Conservation (phyloP, 2,113 vertebrate genomes). For the Megaleporinus macrocephalus region DNA sequence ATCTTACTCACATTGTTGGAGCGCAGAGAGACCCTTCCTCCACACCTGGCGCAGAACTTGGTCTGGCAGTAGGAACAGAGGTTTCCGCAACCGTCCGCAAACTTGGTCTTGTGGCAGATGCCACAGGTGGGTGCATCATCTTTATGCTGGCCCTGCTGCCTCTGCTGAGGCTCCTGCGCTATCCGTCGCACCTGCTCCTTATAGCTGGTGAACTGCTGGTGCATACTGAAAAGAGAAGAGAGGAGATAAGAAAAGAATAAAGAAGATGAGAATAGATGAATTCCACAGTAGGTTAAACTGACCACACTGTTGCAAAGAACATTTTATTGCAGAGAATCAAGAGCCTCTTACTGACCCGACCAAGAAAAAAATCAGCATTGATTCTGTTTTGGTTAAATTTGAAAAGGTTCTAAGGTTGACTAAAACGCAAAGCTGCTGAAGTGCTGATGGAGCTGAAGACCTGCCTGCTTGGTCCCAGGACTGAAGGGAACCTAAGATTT, state of each 20-base stretch:
- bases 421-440: background rate
- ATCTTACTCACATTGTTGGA: slow-evolving; percentile 90
- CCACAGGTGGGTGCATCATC: slow-evolving; percentile 97
- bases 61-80: slow-evolving; percentile 98
- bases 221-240: slow-evolving; percentile 77
- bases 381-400: slow-evolving; percentile 7
- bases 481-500: slow-evolving; percentile 28
- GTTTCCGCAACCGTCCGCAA: slow-evolving; percentile 96
- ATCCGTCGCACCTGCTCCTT: slow-evolving; percentile 93
- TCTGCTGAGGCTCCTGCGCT: slow-evolving; percentile 73
- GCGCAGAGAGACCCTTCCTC: slow-evolving; percentile 92
- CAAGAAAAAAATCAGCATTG: too few species aligned
- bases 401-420: background rate
- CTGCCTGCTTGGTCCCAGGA: slow-evolving; percentile 22
- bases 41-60: slow-evolving; percentile 97
- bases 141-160: slow-evolving; percentile 85
- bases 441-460: slow-evolving; percentile 10
- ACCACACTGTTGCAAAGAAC: too few species aligned
- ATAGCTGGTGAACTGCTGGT: slow-evolving; percentile 97
- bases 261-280: background rate
- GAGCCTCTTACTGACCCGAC: too few species aligned
- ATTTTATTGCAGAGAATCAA: background rate
- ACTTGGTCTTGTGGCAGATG: slow-evolving; percentile 98
- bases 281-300: too few species aligned
- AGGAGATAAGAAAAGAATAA: background rate